Evolutionary conservation across 92 coral and sea anemone genomes (phyloP).

Genomic region (Anthopleura xanthogrammica): DNA sequence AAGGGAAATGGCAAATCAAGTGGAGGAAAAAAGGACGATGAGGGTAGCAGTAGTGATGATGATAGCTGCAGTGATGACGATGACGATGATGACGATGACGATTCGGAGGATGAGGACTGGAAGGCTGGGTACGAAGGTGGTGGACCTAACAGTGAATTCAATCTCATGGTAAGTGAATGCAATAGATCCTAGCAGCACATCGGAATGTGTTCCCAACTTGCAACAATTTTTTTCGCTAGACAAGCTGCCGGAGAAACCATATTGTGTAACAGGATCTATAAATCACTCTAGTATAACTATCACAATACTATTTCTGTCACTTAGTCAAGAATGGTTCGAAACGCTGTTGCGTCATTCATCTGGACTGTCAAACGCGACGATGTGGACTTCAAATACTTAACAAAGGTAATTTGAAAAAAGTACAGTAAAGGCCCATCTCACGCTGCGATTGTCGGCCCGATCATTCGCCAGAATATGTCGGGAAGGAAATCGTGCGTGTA

Average conservation of each 20-base stretch:
- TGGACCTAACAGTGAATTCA: slow-evolving; percentile 86
- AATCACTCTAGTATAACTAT: too few species aligned
- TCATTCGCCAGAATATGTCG: too few species aligned
- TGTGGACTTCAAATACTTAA: slow-evolving; percentile 84
- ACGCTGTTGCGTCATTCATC: slow-evolving; percentile 80
- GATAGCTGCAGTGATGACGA: slow-evolving; percentile 40
- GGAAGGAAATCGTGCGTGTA: too few species aligned
- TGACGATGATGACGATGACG: slow-evolving; percentile 62
- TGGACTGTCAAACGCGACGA: slow-evolving; percentile 96
- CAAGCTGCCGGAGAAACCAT: too few species aligned
- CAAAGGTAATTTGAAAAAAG: slow-evolving; percentile 58
- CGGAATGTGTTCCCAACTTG: not conserved
- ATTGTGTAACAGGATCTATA: too few species aligned
- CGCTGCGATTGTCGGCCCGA: too few species aligned
- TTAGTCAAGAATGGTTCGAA: slow-evolving; percentile 92
- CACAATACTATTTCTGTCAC: too few species aligned
- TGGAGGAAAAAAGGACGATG: slow-evolving; percentile 28
- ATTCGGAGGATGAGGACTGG: slow-evolving; percentile 78
- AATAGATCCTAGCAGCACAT: too few species aligned
- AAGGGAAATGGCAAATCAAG: slow-evolving; percentile 13
- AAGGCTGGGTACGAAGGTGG: slow-evolving; percentile 88
- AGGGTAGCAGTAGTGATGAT: slow-evolving; percentile 41
- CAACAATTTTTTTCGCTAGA: too few species aligned
- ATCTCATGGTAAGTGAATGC: slow-evolving; percentile 72
- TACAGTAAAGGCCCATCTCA: too few species aligned